Conservation (phyloP, 2,797 vertebrate species). For the Synaphobranchus kaupii region DNA sequence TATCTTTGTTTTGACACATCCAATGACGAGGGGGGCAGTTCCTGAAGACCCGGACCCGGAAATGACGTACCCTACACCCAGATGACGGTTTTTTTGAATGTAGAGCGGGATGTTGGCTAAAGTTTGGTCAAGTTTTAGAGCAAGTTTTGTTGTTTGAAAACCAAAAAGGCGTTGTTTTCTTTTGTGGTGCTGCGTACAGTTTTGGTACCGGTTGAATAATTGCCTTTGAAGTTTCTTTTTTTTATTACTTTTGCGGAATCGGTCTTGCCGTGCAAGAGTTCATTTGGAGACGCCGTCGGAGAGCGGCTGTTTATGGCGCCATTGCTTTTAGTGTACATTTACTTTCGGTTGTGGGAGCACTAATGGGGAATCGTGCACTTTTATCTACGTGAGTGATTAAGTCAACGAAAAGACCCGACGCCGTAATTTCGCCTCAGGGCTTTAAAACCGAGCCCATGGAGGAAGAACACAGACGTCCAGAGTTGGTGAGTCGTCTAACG, state of each 20-base stretch:
- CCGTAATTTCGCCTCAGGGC: too few relatives aligned
- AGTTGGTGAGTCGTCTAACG: too few relatives aligned
- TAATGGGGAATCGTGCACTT: too few relatives aligned
- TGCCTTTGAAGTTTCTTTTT: background rate
- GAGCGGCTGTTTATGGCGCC: background rate
- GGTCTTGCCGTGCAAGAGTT: background rate
- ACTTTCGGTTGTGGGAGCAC: background rate
- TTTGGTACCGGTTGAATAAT: background rate
- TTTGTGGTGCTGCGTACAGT: background rate
- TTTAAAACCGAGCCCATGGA: too few relatives aligned
- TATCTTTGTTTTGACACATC: too few relatives aligned
- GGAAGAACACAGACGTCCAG: too few relatives aligned
- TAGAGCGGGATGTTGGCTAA: background rate
- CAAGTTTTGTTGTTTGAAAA: background rate
- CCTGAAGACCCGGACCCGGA: background rate
- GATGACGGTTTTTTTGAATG: background rate
- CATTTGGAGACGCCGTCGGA: background rate
- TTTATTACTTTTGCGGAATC: too few relatives aligned
- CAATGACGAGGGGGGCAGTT: too few relatives aligned
- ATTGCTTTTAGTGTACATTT: background rate
- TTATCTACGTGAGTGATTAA: too few relatives aligned
- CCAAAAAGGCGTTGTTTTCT: background rate
- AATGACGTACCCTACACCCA: too few relatives aligned
- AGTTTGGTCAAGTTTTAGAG: background rate
- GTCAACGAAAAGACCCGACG: too few relatives aligned